phyloP scores from a whole-genome alignment of 2,888 invertebrate genomes.

The Thera britannica region DNA sequence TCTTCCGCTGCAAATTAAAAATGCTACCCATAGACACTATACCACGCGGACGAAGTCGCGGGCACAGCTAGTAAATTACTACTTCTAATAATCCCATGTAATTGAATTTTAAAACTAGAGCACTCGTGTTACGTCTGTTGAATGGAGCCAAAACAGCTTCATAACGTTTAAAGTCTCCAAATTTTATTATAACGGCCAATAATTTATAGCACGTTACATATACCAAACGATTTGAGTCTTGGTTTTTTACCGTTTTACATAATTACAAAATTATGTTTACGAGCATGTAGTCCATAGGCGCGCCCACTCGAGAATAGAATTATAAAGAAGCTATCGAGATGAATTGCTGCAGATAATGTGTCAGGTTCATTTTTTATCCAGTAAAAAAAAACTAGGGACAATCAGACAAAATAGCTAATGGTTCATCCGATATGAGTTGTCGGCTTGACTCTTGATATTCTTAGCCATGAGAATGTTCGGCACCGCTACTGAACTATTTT shows the following conservation, averaged over 20 bases:
- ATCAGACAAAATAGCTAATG: conserved; percentile 66
- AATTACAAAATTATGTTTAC: conserved; percentile 82
- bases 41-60: too few species aligned
- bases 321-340: conserved; percentile 69
- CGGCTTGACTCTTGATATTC: neutral
- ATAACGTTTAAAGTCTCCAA: conserved; percentile 70
- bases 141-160: conserved; percentile 66
- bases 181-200: conserved; percentile 75
- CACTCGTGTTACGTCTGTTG: conserved; percentile 63
- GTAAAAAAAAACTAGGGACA: conserved; percentile 64
- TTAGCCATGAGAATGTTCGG: neutral
- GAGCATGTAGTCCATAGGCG: conserved; percentile 61
- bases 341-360: conserved; percentile 74
- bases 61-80: too few species aligned
- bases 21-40: too few species aligned
- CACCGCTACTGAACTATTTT: neutral
- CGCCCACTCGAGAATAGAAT: conserved; percentile 73
- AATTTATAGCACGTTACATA: conserved; percentile 80
- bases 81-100: conserved; percentile 46
- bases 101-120: conserved; percentile 71
- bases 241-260: conserved; percentile 80
- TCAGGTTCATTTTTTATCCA: conserved; percentile 67
- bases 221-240: conserved; percentile 73
- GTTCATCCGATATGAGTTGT: conserved; percentile 56
- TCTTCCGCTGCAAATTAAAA: too few species aligned